These are phyloP conservation scores for Therioaphis trifolii DNA, from an alignment of 2,888 invertebrate genomes.

Conservation along the genomic window DNA sequence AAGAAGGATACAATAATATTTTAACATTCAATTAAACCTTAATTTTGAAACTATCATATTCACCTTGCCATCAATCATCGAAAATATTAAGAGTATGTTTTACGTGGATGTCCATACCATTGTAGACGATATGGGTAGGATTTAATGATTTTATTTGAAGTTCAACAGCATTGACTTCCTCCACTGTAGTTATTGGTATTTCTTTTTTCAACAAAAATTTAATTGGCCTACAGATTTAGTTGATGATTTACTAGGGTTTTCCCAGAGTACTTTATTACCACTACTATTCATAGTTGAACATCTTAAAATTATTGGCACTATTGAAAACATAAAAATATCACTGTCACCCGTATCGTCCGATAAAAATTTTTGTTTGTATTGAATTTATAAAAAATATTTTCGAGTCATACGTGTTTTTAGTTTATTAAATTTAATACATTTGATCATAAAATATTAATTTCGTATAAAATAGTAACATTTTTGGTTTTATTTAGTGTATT, in stretches of 20 bases:
- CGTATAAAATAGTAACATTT: no score
- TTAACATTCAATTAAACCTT: not conserved
- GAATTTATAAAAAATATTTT: no score
- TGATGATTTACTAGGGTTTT: not conserved
- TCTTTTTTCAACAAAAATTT: not conserved
- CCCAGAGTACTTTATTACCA: not conserved
- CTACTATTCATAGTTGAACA: not conserved
- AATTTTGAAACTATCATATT: not conserved
- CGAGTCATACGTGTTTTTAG: no score
- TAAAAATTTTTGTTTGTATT: not conserved
- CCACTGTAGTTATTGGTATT: not conserved
- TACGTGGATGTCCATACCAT: not conserved
- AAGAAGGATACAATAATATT: not conserved
- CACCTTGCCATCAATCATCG: conserved; percentile 6
- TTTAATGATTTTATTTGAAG: not conserved
- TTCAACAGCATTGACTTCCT: not conserved
- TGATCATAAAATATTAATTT: no score
- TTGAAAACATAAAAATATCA: not conserved
- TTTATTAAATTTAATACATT: no score
- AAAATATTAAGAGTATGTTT: conserved; percentile 1
- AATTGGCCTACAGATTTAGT: not conserved
- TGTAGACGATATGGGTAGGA: no score
- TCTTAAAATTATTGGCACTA: conserved; percentile 6
- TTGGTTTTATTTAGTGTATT: no score
- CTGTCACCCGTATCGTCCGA: not conserved